Evolutionary conservation across 2,888 invertebrate species (phyloP), one percentile per base, ranked within the genome.

Genomic region (Plutella xylostella): DNA sequence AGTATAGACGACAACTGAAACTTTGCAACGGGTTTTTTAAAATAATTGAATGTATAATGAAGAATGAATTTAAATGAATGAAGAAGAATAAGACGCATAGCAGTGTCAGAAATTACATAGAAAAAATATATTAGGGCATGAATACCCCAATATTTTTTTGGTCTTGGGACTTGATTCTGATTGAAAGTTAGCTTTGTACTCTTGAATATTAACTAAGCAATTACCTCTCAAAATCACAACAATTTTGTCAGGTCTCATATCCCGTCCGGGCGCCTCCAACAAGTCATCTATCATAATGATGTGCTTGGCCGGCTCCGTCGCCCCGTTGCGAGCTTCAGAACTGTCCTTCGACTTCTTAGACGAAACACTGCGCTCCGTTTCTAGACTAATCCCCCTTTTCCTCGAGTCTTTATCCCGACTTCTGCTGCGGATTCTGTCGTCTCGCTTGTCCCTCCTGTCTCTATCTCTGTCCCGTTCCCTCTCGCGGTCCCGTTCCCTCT

Each of bases 141-240:
- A n/a, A n/a, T n/a, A n/a, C n/a, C n/a, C n/a, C n/a, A n/a, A n/a
- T n/a, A n/a, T n/a, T n/a, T n/a, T n/a, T n/a, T n/a, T n/a, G n/a
- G n/a, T n/a, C n/a, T n/a, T n/a, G n/a, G n/a, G n/a, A n/a, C n/a
- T n/a, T n/a, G n/a, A n/a, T n/a, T n/a, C n/a, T n/a, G n/a, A n/a
- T n/a, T n/a, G n/a, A n/a, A n/a, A n/a, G n/a, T n/a, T n/a, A n/a
- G n/a, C n/a, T n/a, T n/a, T n/a, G n/a, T n/a, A n/a, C n/a, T n/a
- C n/a, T n/a, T n/a, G n/a, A n/a, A n/a, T n/a, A n/a, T n/a, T n/a
- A n/a, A n/a, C 9, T 7, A 25, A 25, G n/a, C 35, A 54, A 61
- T 53, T 54, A 84, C 85, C 98, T 68, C 98, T 85, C 42, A 98
- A 76, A 57, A 98, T 92, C 47, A 97, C 90, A 22, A 93, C 94